Percentiles rank a stretch among this genome's conserved stretches.
phyloP scores from a whole-genome alignment of 2,888 invertebrate genomes.

The Apamea crenata region DNA sequence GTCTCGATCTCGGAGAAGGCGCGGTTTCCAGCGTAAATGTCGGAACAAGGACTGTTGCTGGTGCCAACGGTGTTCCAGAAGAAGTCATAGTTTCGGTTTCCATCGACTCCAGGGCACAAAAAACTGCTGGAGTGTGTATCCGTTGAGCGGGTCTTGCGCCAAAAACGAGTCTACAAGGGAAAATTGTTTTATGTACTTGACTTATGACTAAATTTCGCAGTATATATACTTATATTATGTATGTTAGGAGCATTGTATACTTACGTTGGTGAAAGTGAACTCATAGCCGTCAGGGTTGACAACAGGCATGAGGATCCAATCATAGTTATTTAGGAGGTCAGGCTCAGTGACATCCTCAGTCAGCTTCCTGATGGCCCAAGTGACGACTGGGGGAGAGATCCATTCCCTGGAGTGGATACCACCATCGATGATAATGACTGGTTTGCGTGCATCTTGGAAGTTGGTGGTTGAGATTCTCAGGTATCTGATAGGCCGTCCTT shows the following conservation, averaged over 20 bases:
- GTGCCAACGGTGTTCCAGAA: slow-evolving; percentile 92
- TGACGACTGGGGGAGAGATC: slow-evolving; percentile 92
- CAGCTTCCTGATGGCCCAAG: slow-evolving; percentile 92
- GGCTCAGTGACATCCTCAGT: slow-evolving; percentile 90
- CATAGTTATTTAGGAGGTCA: slow-evolving; percentile 90
- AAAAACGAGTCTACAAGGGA: slow-evolving; percentile 84
- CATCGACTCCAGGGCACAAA: slow-evolving; percentile 92
- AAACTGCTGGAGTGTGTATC: slow-evolving; percentile 71
- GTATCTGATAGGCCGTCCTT: slow-evolving; percentile 90
- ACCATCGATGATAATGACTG: slow-evolving; percentile 91
- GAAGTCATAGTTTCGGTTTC: slow-evolving; percentile 94
- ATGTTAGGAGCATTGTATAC: background rate
- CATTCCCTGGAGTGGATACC: slow-evolving; percentile 93
- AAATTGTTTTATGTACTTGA: slow-evolving; percentile 28
- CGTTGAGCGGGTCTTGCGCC: slow-evolving; percentile 93
- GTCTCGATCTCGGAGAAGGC: slow-evolving; percentile 93
- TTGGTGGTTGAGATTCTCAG: slow-evolving; percentile 91
- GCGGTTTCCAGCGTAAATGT: slow-evolving; percentile 91
- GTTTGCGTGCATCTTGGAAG: slow-evolving; percentile 84
- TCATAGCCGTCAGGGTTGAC: slow-evolving; percentile 94
- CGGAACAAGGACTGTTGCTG: slow-evolving; percentile 89
- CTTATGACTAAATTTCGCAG: background rate
- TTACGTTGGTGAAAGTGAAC: slow-evolving; percentile 84
- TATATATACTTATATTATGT: background rate
- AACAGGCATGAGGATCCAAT: slow-evolving; percentile 92